Conservation (phyloP, 2,113 vertebrate genomes). For the Sitta europaea region DNA sequence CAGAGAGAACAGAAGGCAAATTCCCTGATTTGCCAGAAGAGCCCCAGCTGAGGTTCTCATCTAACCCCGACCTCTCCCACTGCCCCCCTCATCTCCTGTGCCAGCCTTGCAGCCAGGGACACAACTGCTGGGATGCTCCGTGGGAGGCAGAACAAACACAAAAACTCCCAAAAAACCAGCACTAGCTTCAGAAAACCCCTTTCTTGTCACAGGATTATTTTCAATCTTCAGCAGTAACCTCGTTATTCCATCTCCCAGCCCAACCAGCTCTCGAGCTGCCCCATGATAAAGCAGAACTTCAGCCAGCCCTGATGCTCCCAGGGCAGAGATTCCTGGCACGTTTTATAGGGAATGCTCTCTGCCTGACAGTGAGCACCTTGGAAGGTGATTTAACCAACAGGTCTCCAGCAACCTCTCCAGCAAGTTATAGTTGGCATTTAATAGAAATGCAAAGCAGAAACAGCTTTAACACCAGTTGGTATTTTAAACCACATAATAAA, state of each 20-base stretch:
- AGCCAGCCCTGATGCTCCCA: neutral
- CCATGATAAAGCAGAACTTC: neutral
- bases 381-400: slow-evolving; percentile 26
- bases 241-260: neutral
- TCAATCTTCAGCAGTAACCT: neutral
- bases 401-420: neutral
- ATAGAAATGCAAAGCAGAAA: slow-evolving; percentile 50
- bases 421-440: slow-evolving; percentile 67
- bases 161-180: neutral
- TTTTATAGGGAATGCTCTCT: neutral
- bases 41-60: neutral
- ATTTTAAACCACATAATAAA: slow-evolving; percentile 69
- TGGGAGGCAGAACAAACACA: neutral
- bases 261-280: neutral
- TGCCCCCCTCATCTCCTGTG: neutral
- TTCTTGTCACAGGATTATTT: neutral
- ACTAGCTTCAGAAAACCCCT: neutral
- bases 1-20: neutral
- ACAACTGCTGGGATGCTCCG: neutral
- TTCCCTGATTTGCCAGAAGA: neutral
- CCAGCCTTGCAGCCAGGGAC: neutral
- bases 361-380: neutral
- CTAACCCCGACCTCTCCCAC: neutral
- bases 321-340: neutral
- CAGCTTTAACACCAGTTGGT: slow-evolving; percentile 50